phyloP scores from a whole-genome alignment of 2,888 invertebrate genomes.

The Amiota communis region DNA sequence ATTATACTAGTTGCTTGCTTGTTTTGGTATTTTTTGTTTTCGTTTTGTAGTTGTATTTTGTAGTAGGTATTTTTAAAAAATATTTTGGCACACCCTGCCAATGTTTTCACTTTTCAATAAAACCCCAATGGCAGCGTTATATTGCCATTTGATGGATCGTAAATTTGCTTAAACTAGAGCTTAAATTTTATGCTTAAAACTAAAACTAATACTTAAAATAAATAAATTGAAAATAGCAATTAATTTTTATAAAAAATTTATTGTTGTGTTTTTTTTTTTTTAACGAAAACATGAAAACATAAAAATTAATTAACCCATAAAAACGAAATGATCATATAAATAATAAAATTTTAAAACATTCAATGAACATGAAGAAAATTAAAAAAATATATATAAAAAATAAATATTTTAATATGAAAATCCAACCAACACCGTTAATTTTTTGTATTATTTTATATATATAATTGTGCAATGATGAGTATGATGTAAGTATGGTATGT shows the following conservation, averaged over 20 bases:
- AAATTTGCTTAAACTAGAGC: not conserved
- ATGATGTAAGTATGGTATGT: no score
- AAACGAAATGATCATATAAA: not conserved
- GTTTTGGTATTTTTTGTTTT: constrained; percentile 1
- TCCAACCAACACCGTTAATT: constrained; percentile 3
- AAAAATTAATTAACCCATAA: not conserved
- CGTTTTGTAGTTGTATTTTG: not conserved
- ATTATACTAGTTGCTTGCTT: not conserved
- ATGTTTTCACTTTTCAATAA: constrained; percentile 28
- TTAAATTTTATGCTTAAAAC: constrained; percentile 1
- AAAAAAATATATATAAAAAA: constrained; percentile 15
- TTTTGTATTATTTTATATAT: no score
- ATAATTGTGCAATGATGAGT: no score
- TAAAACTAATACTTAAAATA: constrained; percentile 32
- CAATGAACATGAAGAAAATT: not conserved
- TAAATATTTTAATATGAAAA: not conserved
- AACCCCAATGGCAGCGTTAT: constrained; percentile 1
- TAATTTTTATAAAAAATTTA: constrained; percentile 8
- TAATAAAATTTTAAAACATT: constrained; percentile 22
- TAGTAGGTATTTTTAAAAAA: not conserved
- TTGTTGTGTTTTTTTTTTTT: not conserved
- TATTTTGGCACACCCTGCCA: constrained; percentile 18
- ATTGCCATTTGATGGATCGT: not conserved
- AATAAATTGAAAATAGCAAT: constrained; percentile 35
- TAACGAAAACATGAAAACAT: constrained; percentile 8